Conservation (phyloP, 2,888 invertebrate species). For the Chydorus sphaericus region DNA sequence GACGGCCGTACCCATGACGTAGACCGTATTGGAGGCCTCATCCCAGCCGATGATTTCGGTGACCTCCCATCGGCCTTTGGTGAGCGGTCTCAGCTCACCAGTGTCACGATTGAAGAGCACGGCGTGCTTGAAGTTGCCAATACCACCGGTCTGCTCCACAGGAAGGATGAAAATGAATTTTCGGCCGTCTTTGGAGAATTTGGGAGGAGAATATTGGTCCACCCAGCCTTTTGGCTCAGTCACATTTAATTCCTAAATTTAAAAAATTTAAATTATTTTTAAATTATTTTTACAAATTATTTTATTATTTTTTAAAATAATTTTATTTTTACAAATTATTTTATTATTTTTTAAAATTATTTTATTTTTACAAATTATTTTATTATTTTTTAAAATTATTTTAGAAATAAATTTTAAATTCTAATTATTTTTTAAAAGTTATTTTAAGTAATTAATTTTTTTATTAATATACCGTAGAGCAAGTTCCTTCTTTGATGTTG, state of each 20-base stretch:
- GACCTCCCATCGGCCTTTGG: conserved; percentile 51
- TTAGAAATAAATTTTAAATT: too few relatives aligned
- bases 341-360: conserved; percentile 23
- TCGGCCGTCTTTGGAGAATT: conserved; percentile 49
- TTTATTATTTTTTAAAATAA: background rate
- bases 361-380: background rate
- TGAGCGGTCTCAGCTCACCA: conserved; percentile 32
- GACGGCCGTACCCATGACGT: conserved; percentile 66
- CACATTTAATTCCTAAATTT: conserved; percentile 31
- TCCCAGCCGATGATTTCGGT: conserved; percentile 61
- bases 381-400: background rate
- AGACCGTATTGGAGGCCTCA: conserved; percentile 48
- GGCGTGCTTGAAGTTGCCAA: conserved; percentile 31
- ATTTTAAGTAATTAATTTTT: background rate
- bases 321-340: too few relatives aligned
- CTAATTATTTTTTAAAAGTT: conserved; percentile 21
- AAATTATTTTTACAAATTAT: background rate
- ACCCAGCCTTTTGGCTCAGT: conserved; percentile 55
- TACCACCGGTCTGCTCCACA: conserved; percentile 39
- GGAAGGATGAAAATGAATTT: conserved; percentile 59
- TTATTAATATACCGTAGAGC: conserved; percentile 19
- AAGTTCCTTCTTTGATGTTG: conserved; percentile 29
- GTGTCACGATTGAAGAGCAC: conserved; percentile 19
- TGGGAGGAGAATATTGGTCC: conserved; percentile 55
- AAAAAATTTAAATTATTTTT: conserved; percentile 24